Conservation (phyloP, 2,888 invertebrate genomes). For the Drosophila robusta region DNA sequence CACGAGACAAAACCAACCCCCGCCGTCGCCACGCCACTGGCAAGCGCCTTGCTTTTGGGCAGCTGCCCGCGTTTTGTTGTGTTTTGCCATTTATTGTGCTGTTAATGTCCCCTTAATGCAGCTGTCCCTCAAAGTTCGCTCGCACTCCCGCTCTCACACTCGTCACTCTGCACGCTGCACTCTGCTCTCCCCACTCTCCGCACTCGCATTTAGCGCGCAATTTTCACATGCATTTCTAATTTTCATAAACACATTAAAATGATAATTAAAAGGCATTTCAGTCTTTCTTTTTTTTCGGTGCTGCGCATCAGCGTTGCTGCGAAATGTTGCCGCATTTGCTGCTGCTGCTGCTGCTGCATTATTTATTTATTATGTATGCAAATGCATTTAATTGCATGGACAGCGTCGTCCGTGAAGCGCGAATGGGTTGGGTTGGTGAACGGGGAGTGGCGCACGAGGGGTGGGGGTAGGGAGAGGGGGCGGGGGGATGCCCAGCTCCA, state of each 20-base stretch:
- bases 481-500: conserved; percentile 30
- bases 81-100: conserved; percentile 31
- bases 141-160: conserved; percentile 5
- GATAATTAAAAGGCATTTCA: conserved; percentile 77
- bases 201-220: conserved; percentile 60
- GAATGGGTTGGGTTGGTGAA: neutral
- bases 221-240: conserved; percentile 76
- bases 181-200: neutral
- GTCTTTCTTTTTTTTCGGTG: conserved; percentile 35
- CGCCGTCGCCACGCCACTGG: conserved; percentile 17
- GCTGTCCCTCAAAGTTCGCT: conserved; percentile 48
- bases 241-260: conserved; percentile 82
- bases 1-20: conserved; percentile 41
- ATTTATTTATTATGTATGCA: conserved; percentile 82
- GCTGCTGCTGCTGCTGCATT: conserved; percentile 59
- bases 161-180: conserved; percentile 1
- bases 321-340: conserved; percentile 33
- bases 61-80: conserved; percentile 35
- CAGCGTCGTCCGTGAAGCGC: conserved; percentile 23
- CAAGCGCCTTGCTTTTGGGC: conserved; percentile 36
- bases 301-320: conserved; percentile 25
- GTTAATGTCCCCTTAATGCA: conserved; percentile 50
- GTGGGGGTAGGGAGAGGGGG: neutral
- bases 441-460: no score
- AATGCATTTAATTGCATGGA: conserved; percentile 82